Evolutionary conservation across 2,888 invertebrate species (phyloP), one percentile per base, ranked within the genome.

Genomic region (Parelbella ahira): DNA sequence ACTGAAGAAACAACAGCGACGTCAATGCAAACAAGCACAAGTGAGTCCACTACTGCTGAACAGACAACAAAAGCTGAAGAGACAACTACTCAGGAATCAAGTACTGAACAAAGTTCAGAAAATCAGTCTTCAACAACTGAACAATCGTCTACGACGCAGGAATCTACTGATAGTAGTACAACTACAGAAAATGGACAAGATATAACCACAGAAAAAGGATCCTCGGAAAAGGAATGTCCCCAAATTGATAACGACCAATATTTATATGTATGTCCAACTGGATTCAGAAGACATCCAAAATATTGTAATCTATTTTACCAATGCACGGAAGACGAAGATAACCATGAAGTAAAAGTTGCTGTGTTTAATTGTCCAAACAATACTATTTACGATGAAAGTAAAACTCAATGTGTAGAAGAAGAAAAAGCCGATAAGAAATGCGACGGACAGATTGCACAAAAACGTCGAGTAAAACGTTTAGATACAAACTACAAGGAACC

Each of bases 281-380:
- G 95, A 20, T 95, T 96, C 75, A 90, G 90, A 61, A 88, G 94
- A 50, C 95, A 96, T 88, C 94, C 95, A 0, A 93, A 93, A 66
- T 92, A 93, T 62, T 95, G 95, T 58, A 93, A 94, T 60, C 74
- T 94, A 55, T 95, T 95, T 80, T 96, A 96, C 66, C 95, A 95
- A 70, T 96, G 95, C 58, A 92, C 92, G 8, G 90, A 90, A 53
- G 89, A 89, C 43, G 81, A 90, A 3, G 89, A 90, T 13, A 91
- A 80, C 28, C 91, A 91, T 62, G 92, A 94, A 51, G 78, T 93
- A n/a, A 94, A 93, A 64, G 88, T 95, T 47, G 88, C 93, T 1
- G 89, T 91, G 4, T 90, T 95, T 54, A 91, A 91, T 51, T 96
- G 95, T 71, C 94, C 94, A 5, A 91, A 92, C 51, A 91, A 91